Evolutionary conservation across 2,888 invertebrate species (phyloP).

Genomic region (Heteropelma amictum): DNA sequence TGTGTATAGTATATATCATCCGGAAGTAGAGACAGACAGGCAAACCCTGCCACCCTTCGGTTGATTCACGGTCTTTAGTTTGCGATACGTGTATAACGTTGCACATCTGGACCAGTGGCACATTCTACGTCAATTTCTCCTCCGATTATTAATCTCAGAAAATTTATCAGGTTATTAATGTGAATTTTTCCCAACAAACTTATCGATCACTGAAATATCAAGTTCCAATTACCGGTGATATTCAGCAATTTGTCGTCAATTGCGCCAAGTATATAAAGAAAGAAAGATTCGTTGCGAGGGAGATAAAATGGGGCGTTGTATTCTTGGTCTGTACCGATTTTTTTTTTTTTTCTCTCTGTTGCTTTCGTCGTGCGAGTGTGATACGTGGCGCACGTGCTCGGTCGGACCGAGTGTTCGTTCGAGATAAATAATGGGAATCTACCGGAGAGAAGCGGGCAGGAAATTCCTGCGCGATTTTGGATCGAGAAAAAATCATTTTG

Average conservation of each 20-base stretch:
- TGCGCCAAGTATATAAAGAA: too few relatives aligned
- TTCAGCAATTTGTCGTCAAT: too few relatives aligned
- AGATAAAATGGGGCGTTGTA: too few relatives aligned
- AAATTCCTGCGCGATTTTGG: not conserved
- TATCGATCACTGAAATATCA: too few relatives aligned
- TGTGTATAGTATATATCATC: slow-evolving; percentile 8
- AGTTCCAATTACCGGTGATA: too few relatives aligned
- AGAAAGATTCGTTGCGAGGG: too few relatives aligned
- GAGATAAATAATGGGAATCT: slow-evolving; percentile 26
- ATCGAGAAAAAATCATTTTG: not conserved
- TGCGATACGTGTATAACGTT: slow-evolving; percentile 16
- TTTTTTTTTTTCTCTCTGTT: slow-evolving; percentile 1
- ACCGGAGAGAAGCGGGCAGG: not conserved
- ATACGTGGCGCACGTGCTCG: slow-evolving; percentile 44
- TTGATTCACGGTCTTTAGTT: slow-evolving; percentile 36
- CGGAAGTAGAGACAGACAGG: slow-evolving; percentile 41
- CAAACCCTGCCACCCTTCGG: slow-evolving; percentile 14
- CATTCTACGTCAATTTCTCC: not conserved
- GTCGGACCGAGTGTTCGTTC: slow-evolving; percentile 26
- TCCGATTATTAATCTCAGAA: slow-evolving; percentile 25
- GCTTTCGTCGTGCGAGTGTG: too few relatives aligned
- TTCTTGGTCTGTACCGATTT: slow-evolving; percentile 12
- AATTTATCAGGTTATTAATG: slow-evolving; percentile 14
- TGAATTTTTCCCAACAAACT: not conserved
- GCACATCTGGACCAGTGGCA: not conserved